Conservation (phyloP, 2,113 vertebrate genomes). For the Ceuthmochares aereus region DNA sequence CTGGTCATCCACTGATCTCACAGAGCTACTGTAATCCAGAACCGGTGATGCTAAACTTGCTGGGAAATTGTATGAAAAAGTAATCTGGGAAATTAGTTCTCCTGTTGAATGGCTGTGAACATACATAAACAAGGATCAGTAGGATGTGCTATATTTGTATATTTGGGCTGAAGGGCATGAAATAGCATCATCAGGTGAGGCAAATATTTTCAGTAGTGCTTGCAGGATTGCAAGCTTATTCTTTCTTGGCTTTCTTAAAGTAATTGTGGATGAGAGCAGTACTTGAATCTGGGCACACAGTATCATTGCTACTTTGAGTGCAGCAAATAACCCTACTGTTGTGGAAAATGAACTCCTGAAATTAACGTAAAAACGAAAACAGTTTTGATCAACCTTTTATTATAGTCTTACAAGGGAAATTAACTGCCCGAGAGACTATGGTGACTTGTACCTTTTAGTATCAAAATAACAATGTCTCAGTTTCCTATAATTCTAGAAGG, state of each 20-base stretch:
- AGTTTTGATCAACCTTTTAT: background rate
- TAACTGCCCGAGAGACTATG: background rate
- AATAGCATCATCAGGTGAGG: background rate
- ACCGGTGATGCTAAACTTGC: background rate
- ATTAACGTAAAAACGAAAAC: background rate
- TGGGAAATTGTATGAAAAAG: background rate
- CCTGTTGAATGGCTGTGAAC: background rate
- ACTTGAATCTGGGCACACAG: background rate
- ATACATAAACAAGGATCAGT: background rate
- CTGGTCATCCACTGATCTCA: background rate
- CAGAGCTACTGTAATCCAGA: background rate
- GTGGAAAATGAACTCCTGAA: background rate
- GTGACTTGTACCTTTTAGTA: background rate
- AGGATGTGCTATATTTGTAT: background rate
- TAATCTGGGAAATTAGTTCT: background rate
- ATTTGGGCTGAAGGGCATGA: background rate
- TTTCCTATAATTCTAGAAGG: background rate
- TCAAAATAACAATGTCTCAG: background rate
- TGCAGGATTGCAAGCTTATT: background rate
- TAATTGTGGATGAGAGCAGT: background rate
- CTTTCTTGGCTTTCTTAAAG: background rate
- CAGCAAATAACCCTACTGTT: background rate
- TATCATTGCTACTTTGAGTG: background rate
- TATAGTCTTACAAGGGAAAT: background rate
- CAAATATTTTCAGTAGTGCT: background rate